These are phyloP conservation scores for Lasioglossum calceatum DNA, from an alignment of 2,888 invertebrate genomes.

Conservation along the genomic window DNA sequence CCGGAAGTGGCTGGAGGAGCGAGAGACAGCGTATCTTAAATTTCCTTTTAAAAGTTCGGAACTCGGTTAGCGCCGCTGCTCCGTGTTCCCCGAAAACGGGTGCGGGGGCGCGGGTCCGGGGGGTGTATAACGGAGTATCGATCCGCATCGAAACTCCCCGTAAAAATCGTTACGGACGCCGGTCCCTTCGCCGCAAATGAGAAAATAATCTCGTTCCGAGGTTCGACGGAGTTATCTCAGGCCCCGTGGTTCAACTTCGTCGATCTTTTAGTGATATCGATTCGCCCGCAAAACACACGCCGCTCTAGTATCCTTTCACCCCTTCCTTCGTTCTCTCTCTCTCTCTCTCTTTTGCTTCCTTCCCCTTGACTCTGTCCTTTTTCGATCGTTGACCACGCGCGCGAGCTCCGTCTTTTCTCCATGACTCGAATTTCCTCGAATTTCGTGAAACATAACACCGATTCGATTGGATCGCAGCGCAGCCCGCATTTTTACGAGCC, in stretches of 20 bases:
- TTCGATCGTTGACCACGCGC: background rate
- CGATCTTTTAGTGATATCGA: conserved; percentile 78
- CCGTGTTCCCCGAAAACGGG: background rate
- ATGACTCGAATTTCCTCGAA: background rate
- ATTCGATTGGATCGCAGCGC: background rate
- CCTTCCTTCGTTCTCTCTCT: no score
- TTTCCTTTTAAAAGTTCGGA: conserved; percentile 14
- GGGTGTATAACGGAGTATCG: conserved; percentile 35
- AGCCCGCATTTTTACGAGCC: background rate
- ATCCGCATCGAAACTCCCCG: conserved; percentile 33
- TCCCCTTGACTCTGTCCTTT: background rate
- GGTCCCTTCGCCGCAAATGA: conserved; percentile 48
- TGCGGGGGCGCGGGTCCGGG: background rate
- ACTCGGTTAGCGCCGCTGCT: conserved; percentile 13
- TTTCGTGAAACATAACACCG: conserved; percentile 13
- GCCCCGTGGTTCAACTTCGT: conserved; percentile 66
- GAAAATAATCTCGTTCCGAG: conserved; percentile 57
- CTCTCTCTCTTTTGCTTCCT: background rate
- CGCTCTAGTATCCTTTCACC: conserved; percentile 13
- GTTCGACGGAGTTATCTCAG: conserved; percentile 56
- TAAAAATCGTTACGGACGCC: conserved; percentile 42
- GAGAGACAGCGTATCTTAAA: conserved; percentile 15
- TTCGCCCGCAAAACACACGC: conserved; percentile 51
- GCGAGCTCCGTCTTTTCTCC: background rate
- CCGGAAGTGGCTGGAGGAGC: background rate